Base-by-base conservation (phyloP, 2,888 invertebrate species). In the Camponotus fellah region DNA sequence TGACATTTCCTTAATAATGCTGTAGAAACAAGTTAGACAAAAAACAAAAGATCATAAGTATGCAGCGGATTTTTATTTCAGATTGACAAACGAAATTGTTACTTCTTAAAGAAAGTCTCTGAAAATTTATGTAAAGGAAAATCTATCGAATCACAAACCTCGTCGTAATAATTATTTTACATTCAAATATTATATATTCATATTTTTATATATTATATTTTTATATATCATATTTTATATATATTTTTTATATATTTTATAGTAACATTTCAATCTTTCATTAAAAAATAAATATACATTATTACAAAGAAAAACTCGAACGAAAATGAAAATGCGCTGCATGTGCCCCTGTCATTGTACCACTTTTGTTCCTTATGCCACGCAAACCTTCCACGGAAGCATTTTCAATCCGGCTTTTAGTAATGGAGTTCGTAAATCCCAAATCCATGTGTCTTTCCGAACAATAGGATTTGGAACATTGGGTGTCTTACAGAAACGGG, bases 391-490 rank as follows among this genome's bases (percentile, higher is more conserved):
- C 37, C 37, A 65, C 46, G 46, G 62, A 79, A 79, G 58, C 71
- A 71, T 37, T 21, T 46, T 43, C 69, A 72, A 80, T 60, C 79
- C 72, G 46, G 60, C 37, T 80, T 71, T 26, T 46, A 60, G 72
- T 80, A 80, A 80, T 80, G 46, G 79, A 80, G 46, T 80, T 80
- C 26, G 79, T 60, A 71, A 79, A 79, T 58, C 71, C 21, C 34
- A 60, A 62, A 80, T 80, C 72, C 79, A 72, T 80, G 72, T 72
- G 46, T 80, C 72, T 80, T 62, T 43, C 26, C 60, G 34, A 80
- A 80, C 79, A 80, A 80, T 80, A 80, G 79, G 72, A 80, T 80
- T 53, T 72, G 79, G 79, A 60, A 79, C 79, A 69, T 58, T 69
- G 21, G 58, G 72, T 71, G 60, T 62, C 79, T 71, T 72, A 72